phyloP scores from a whole-genome alignment of 1,140 invertebrate species.

The Papilio aristodemus region DNA sequence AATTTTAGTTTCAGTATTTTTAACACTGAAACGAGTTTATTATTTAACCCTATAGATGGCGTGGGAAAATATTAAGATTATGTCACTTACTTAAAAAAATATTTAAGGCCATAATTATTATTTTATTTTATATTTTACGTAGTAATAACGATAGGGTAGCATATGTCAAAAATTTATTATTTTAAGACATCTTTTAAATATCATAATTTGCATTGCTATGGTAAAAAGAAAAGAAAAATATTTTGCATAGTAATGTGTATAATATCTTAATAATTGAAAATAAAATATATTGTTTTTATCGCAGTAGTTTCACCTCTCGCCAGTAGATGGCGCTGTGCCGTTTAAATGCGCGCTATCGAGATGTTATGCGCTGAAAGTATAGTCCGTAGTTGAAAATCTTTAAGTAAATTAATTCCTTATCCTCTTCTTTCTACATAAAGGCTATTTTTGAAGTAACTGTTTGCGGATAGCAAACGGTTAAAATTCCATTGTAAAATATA shows the following conservation, averaged over 20 bases:
- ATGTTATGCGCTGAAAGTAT: not conserved
- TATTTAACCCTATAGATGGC: too few relatives aligned
- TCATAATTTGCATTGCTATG: too few relatives aligned
- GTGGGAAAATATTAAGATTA: too few relatives aligned
- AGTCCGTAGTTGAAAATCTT: not conserved
- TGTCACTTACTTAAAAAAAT: too few relatives aligned
- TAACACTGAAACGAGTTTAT: too few relatives aligned
- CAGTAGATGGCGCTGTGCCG: conserved; percentile 6
- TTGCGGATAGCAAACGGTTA: not conserved
- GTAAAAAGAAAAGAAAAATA: too few relatives aligned
- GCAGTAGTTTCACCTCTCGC: not conserved
- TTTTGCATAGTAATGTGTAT: too few relatives aligned
- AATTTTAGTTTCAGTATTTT: too few relatives aligned
- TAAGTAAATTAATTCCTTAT: not conserved
- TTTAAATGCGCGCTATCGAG: not conserved
- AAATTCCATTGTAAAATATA: not conserved
- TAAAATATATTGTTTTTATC: not conserved
- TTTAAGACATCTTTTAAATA: not conserved
- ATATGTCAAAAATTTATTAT: not conserved
- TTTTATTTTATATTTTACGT: too few relatives aligned
- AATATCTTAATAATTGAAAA: too few relatives aligned
- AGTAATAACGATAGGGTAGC: too few relatives aligned
- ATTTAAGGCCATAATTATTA: too few relatives aligned
- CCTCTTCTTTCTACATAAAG: conserved; percentile 5
- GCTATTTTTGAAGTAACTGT: not conserved